Conservation (phyloP, 2,888 invertebrate genomes). For the Troides oblongomaculatus region DNA sequence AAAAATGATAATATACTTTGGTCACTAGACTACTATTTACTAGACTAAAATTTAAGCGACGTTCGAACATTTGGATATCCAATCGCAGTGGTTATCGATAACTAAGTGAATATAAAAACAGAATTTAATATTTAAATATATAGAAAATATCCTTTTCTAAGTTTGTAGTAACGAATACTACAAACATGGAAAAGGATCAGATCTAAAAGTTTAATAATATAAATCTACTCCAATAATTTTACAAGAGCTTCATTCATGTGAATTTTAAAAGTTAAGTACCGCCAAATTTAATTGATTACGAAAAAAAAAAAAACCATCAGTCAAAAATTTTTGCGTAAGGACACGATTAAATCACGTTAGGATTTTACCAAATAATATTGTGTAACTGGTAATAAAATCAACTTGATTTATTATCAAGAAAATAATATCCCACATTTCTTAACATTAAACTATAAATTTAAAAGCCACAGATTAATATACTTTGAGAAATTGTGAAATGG, state of each 20-base stretch:
- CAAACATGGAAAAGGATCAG: too few species aligned
- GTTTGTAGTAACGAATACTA: neutral
- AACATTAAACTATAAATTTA: slow-evolving; percentile 33
- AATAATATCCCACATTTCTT: slow-evolving; percentile 25
- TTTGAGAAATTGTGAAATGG: slow-evolving; percentile 44
- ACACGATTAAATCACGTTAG: slow-evolving; percentile 28
- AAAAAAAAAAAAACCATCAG: slow-evolving; percentile 14
- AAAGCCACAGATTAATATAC: slow-evolving; percentile 35
- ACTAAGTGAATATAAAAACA: too few species aligned
- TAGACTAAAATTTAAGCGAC: too few species aligned
- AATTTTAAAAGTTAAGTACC: neutral
- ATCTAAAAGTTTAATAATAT: neutral
- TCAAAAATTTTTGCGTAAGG: slow-evolving; percentile 27
- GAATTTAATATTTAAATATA: too few species aligned
- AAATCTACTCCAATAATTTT: neutral
- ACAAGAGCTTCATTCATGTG: neutral
- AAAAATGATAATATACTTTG: too few species aligned
- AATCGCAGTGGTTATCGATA: too few species aligned
- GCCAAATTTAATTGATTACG: slow-evolving; percentile 17
- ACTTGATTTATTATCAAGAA: slow-evolving; percentile 20
- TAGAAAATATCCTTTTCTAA: neutral
- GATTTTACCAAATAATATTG: slow-evolving; percentile 29
- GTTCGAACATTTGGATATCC: too few species aligned
- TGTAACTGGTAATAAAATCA: slow-evolving; percentile 27
- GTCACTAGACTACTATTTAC: too few species aligned